Conservation (phyloP, 1,140 invertebrate genomes). For the Tetranychus urticae region DNA sequence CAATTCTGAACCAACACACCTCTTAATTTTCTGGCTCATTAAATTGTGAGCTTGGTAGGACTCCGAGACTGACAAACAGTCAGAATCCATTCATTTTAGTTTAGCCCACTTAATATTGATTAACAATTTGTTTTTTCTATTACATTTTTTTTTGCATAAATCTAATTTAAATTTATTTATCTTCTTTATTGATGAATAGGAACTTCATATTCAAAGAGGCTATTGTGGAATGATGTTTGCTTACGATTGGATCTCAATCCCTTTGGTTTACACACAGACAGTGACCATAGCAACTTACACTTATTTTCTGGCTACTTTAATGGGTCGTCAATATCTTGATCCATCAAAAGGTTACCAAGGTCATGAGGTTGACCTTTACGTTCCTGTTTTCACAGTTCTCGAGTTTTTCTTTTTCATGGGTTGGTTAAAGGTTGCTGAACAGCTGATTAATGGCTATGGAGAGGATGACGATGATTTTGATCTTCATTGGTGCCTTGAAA, state of each 20-base stretch:
- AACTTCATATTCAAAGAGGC: conserved; percentile 21
- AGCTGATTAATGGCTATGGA: conserved; percentile 24
- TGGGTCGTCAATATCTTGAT: conserved; percentile 54
- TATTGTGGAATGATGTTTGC: conserved; percentile 17
- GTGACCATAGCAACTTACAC: conserved; percentile 33
- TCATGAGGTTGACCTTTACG: conserved; percentile 16
- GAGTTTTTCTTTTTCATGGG: conserved; percentile 91
- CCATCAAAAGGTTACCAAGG: conserved; percentile 18
- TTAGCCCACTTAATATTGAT: too few species aligned
- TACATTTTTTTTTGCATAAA: background rate
- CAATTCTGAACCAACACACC: too few species aligned
- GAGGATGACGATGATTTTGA: conserved; percentile 30
- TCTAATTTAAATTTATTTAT: too few species aligned
- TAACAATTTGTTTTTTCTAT: too few species aligned
- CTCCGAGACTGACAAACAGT: too few species aligned
- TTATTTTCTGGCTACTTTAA: conserved; percentile 64
- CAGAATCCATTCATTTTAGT: too few species aligned
- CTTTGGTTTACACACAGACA: conserved; percentile 27
- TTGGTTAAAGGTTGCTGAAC: conserved; percentile 38
- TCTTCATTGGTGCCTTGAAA: conserved; percentile 14
- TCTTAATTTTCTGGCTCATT: too few species aligned
- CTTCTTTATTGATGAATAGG: background rate
- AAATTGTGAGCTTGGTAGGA: too few species aligned
- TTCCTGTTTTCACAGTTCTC: conserved; percentile 21
- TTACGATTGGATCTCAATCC: conserved; percentile 29